Percentiles rank a stretch among this genome's conserved stretches.
Evolutionary conservation across 2,113 vertebrate genomes (phyloP).

Genomic region (Trematocara nigrifrons): DNA sequence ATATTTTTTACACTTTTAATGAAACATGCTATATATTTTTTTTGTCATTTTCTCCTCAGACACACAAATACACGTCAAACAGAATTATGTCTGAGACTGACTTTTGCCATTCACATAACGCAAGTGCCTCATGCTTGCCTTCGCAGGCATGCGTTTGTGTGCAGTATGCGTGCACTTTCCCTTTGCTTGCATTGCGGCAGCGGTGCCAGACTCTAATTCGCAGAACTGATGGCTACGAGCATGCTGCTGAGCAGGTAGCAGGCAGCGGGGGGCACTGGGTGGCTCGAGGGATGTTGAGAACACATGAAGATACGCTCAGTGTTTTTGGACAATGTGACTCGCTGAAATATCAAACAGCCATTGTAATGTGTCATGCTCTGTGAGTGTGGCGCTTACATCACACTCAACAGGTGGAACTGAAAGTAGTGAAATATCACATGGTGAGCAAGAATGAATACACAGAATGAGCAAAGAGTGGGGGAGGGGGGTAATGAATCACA

Average conservation of each 20-base stretch:
- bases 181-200: background rate
- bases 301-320: background rate
- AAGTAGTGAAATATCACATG: background rate
- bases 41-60: background rate
- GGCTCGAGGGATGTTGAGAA: background rate
- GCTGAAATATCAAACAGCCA: background rate
- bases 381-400: background rate
- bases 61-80: background rate
- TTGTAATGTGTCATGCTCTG: background rate
- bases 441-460: background rate
- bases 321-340: slow-evolving; percentile 2
- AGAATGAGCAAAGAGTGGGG: background rate
- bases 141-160: background rate
- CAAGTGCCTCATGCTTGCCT: background rate
- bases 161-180: background rate
- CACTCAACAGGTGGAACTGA: slow-evolving; percentile 3
- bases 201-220: slow-evolving; percentile 26
- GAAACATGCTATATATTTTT: background rate
- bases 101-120: background rate
- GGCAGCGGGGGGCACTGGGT: slow-evolving; percentile 2
- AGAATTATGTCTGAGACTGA: background rate
- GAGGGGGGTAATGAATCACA: background rate
- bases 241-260: slow-evolving; percentile 16
- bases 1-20: background rate
- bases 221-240: background rate